phyloP scores from a whole-genome alignment of 2,797 vertebrate genomes.

The Pangasius krempfi region DNA sequence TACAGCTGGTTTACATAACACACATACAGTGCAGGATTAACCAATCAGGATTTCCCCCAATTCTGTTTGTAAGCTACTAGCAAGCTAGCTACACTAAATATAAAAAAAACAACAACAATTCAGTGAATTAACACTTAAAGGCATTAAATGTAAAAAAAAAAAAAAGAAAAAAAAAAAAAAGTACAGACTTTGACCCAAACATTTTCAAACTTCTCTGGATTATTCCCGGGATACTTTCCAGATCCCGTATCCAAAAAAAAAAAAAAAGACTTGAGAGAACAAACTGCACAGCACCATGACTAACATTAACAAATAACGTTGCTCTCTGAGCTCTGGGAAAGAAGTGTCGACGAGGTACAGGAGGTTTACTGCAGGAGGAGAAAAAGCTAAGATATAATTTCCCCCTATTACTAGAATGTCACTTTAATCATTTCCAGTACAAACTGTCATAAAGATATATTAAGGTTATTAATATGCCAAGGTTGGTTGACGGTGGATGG shows the following conservation, averaged over 20 bases:
- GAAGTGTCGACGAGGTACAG: too few relatives aligned
- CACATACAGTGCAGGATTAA: neutral
- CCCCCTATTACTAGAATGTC: neutral
- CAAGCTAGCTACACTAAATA: neutral
- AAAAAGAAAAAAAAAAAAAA: too few relatives aligned
- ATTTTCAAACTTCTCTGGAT: neutral
- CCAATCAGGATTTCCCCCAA: neutral
- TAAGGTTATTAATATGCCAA: neutral
- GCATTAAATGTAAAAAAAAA: neutral
- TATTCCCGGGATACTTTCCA: neutral
- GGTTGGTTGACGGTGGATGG: neutral
- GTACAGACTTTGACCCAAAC: neutral
- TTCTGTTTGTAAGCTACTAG: neutral
- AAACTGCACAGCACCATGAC: neutral
- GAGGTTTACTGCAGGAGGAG: neutral
- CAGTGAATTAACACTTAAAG: neutral
- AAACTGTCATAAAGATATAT: neutral
- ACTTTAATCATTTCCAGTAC: neutral
- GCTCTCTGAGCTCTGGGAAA: neutral
- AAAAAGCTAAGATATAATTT: neutral
- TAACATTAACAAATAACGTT: neutral
- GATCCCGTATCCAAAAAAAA: neutral
- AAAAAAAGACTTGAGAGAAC: neutral
- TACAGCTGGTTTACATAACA: neutral
- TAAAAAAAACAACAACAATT: neutral